Conservation (phyloP, 2,113 vertebrate genomes). For the Psittacara wagleri region DNA sequence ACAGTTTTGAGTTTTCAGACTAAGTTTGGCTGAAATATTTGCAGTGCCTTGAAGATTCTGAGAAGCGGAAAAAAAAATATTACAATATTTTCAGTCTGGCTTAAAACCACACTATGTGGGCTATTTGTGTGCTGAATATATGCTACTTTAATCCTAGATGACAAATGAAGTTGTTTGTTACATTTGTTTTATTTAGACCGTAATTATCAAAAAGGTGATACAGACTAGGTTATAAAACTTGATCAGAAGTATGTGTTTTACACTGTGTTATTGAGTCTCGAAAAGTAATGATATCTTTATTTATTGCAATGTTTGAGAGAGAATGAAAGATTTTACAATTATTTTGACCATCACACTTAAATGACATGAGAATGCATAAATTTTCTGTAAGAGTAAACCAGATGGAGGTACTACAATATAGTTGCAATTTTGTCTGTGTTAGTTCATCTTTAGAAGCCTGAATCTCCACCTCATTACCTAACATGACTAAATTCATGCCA, state of each 20-base stretch:
- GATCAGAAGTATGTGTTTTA: not conserved
- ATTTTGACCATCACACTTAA: constrained; percentile 65
- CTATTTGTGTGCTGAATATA: not conserved
- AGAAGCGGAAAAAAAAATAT: not conserved
- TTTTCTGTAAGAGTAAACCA: constrained; percentile 50
- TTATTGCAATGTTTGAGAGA: constrained; percentile 27
- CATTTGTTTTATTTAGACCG: constrained; percentile 5
- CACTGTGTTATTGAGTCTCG: constrained; percentile 5
- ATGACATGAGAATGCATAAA: constrained; percentile 48
- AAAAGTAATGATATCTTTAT: constrained; percentile 40
- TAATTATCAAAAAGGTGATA: not conserved
- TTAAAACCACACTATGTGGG: not conserved
- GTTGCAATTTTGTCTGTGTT: constrained; percentile 41
- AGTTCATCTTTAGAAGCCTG: constrained; percentile 64
- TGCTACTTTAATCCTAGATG: not conserved
- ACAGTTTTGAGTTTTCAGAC: not conserved
- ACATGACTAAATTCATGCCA: constrained; percentile 65
- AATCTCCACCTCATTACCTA: constrained; percentile 66
- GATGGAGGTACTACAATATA: constrained; percentile 40
- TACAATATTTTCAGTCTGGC: not conserved
- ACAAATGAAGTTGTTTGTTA: not conserved
- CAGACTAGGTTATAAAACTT: constrained; percentile 3
- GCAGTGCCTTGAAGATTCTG: not conserved
- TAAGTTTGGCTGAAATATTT: not conserved
- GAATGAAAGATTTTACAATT: constrained; percentile 39